These are phyloP conservation scores for Drosophila santomea DNA, from an alignment of 1,140 invertebrate species.

Conservation along the genomic window DNA sequence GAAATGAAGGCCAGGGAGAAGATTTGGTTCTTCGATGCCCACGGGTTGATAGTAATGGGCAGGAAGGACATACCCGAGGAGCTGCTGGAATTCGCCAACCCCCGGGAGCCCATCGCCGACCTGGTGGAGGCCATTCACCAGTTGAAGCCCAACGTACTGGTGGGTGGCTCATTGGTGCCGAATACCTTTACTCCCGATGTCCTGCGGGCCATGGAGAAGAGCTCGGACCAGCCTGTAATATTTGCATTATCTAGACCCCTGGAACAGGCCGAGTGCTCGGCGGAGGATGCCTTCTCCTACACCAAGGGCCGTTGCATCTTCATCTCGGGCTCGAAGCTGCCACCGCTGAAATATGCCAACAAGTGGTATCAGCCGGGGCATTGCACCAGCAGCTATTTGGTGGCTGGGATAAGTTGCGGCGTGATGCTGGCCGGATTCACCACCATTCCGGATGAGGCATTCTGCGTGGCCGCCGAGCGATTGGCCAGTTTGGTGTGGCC, in stretches of 20 bases:
- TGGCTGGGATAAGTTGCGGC: conserved; percentile 95
- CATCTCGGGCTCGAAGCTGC: conserved; percentile 95
- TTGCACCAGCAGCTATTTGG: conserved; percentile 97
- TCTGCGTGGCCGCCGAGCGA: conserved; percentile 94
- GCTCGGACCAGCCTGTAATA: conserved; percentile 89
- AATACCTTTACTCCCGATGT: conserved; percentile 95
- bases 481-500: conserved; percentile 93
- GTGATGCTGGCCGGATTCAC: conserved; percentile 92
- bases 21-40: conserved; percentile 91
- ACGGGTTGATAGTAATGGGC: conserved; percentile 90
- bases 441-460: conserved; percentile 94
- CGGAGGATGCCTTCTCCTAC: conserved; percentile 93
- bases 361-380: conserved; percentile 93
- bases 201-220: conserved; percentile 90
- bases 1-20: conserved; percentile 89
- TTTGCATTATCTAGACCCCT: conserved; percentile 98
- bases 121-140: conserved; percentile 91
- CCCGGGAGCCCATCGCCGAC: conserved; percentile 88
- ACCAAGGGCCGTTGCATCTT: conserved; percentile 93
- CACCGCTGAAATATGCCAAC: conserved; percentile 91
- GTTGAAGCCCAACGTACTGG: conserved; percentile 93
- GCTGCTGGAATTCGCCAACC: conserved; percentile 91
- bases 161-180: conserved; percentile 93
- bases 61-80: conserved; percentile 91
- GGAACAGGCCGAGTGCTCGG: conserved; percentile 96